A percentile compares a stretch with the other conserved stretches of the same genome.
These are phyloP conservation scores for Noctua janthina DNA, from an alignment of 2,888 invertebrate species.

Conservation along the genomic window DNA sequence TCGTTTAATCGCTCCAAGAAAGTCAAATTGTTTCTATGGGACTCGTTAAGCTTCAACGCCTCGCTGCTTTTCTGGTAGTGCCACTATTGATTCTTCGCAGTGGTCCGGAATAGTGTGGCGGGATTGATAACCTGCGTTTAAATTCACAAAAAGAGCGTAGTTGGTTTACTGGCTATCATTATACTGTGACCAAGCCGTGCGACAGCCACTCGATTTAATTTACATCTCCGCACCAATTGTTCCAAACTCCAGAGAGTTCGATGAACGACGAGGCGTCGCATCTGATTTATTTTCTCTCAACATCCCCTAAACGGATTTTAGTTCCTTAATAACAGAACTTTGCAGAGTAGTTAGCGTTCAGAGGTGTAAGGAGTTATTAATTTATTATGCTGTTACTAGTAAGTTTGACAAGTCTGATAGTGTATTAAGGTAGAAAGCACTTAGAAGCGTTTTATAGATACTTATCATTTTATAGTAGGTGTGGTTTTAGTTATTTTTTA, in stretches of 20 bases:
- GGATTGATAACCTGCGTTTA: background rate
- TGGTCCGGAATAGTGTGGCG: background rate
- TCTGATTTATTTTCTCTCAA: conserved; percentile 87
- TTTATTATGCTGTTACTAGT: conserved; percentile 60
- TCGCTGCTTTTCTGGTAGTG: background rate
- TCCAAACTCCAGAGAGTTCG: conserved; percentile 84
- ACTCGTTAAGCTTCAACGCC: background rate
- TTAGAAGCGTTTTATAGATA: conserved; percentile 36
- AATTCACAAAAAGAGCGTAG: background rate
- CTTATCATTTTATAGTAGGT: background rate
- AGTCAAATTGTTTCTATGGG: background rate
- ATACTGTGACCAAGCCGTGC: conserved; percentile 57
- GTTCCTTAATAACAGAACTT: conserved; percentile 80
- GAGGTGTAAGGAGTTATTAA: conserved; percentile 55
- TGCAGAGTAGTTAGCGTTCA: conserved; percentile 69
- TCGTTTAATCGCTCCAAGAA: background rate
- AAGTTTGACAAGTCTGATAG: conserved; percentile 55
- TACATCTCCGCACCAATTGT: conserved; percentile 87
- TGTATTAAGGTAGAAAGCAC: conserved; percentile 47
- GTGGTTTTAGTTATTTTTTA: conserved; percentile 2
- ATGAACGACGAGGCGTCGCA: conserved; percentile 81
- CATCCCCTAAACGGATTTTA: conserved; percentile 84
- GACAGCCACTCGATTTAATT: conserved; percentile 87
- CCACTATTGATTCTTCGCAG: background rate
- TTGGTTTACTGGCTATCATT: background rate